phyloP scores from a whole-genome alignment of 2,113 vertebrate species.

The Thalassarche chlororhynchos region DNA sequence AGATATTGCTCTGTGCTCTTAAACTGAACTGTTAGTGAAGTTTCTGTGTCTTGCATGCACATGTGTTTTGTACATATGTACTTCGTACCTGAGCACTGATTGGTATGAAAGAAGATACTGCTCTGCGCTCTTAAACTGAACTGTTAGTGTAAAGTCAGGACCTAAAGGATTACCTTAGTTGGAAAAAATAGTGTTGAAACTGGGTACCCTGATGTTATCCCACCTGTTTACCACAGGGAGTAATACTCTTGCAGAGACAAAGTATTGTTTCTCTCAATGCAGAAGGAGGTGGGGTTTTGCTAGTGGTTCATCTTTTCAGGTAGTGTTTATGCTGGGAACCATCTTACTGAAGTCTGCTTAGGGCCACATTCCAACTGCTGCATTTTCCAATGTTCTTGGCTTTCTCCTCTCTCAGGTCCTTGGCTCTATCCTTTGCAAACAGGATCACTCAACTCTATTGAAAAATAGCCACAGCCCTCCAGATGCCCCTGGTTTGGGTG shows the following conservation, averaged over 20 bases:
- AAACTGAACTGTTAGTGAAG: no score
- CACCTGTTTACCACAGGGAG: neutral
- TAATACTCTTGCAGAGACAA: neutral
- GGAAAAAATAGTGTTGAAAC: neutral
- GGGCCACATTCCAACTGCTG: neutral
- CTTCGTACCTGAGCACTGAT: neutral
- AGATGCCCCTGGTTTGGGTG: neutral
- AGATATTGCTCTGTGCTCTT: neutral
- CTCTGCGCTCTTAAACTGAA: neutral
- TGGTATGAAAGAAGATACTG: neutral
- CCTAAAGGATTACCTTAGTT: neutral
- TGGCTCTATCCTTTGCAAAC: neutral
- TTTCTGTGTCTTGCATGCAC: no score
- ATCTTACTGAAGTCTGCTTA: neutral
- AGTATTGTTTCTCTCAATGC: neutral
- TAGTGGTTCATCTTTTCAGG: neutral
- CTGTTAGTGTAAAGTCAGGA: neutral
- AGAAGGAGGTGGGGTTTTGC: neutral
- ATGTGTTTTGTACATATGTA: neutral
- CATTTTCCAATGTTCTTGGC: neutral
- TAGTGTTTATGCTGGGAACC: neutral
- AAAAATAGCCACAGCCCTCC: neutral
- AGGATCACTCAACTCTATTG: neutral
- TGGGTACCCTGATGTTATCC: neutral
- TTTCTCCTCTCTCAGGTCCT: neutral